A percentile compares a stretch with the other conserved stretches of the same genome.
phyloP scores from a whole-genome alignment of 2,113 vertebrate genomes.

The Garra rufa region DNA sequence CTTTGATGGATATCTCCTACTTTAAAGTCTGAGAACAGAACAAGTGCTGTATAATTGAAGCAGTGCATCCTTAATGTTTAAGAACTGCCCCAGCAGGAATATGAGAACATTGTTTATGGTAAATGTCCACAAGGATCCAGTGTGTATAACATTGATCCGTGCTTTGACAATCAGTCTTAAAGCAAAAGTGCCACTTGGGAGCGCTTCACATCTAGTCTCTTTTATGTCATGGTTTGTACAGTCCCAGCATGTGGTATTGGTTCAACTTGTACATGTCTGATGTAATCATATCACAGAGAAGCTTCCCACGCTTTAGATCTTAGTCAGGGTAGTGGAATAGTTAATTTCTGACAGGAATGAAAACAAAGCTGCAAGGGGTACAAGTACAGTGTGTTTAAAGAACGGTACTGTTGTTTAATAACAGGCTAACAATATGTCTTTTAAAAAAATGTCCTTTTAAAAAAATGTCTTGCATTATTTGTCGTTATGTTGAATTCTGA shows the following conservation, averaged over 20 bases:
- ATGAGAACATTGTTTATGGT: neutral
- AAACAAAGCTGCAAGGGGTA: neutral
- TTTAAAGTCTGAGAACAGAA: neutral
- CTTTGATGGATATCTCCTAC: neutral
- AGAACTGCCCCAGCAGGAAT: neutral
- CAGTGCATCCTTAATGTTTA: neutral
- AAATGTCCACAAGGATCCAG: neutral
- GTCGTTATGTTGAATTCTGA: too few relatives aligned
- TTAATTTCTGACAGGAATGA: neutral
- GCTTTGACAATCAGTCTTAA: neutral
- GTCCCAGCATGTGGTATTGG: neutral
- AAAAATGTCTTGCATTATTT: too few relatives aligned
- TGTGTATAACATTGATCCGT: neutral
- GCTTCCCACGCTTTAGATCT: neutral
- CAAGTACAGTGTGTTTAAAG: neutral
- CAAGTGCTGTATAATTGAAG: neutral
- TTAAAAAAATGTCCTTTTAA: too few relatives aligned
- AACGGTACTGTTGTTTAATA: too few relatives aligned
- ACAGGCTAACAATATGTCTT: too few relatives aligned
- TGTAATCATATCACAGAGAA: conserved; percentile 1
- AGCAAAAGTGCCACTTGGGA: neutral
- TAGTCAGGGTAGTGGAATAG: neutral
- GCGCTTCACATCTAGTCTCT: neutral
- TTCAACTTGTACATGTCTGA: neutral
- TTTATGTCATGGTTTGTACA: neutral